phyloP scores from a whole-genome alignment of 2,888 invertebrate species.

The Apotomis betuletana region DNA sequence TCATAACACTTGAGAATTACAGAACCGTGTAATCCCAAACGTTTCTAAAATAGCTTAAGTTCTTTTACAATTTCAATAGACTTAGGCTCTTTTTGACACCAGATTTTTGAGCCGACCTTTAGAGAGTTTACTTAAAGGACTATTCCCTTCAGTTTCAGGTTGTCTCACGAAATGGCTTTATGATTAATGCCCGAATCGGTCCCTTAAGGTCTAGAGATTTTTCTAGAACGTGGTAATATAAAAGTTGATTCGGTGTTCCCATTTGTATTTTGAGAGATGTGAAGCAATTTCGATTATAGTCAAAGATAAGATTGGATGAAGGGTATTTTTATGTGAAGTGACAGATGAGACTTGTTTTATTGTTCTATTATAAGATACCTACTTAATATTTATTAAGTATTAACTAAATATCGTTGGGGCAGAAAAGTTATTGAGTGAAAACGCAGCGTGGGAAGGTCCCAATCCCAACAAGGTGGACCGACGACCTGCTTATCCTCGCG shows the following conservation, averaged over 20 bases:
- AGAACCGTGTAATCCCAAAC: background rate
- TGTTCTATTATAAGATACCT: too few relatives aligned
- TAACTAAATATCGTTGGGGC: too few relatives aligned
- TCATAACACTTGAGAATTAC: background rate
- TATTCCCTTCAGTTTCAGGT: conserved; percentile 20
- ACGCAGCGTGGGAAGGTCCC: too few relatives aligned
- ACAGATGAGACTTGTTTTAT: too few relatives aligned
- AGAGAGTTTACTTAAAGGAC: conserved; percentile 10
- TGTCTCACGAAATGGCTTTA: conserved; percentile 28
- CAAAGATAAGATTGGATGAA: background rate
- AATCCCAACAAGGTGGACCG: too few relatives aligned
- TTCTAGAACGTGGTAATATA: conserved; percentile 26
- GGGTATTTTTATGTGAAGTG: too few relatives aligned
- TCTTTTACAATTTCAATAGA: background rate
- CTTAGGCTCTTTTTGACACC: background rate
- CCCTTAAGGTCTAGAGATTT: conserved; percentile 27
- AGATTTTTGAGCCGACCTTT: conserved; percentile 15
- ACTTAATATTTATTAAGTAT: too few relatives aligned
- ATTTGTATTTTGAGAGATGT: background rate
- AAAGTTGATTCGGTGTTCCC: conserved; percentile 3
- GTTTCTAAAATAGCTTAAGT: background rate
- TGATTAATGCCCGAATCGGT: conserved; percentile 36
- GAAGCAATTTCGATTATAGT: conserved; percentile 17
- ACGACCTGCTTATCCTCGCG: too few relatives aligned
- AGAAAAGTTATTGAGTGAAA: too few relatives aligned